Evolutionary conservation across 2,113 vertebrate genomes (phyloP), one percentile per base, ranked within the genome.

Genomic region (Neotoma lepida): DNA sequence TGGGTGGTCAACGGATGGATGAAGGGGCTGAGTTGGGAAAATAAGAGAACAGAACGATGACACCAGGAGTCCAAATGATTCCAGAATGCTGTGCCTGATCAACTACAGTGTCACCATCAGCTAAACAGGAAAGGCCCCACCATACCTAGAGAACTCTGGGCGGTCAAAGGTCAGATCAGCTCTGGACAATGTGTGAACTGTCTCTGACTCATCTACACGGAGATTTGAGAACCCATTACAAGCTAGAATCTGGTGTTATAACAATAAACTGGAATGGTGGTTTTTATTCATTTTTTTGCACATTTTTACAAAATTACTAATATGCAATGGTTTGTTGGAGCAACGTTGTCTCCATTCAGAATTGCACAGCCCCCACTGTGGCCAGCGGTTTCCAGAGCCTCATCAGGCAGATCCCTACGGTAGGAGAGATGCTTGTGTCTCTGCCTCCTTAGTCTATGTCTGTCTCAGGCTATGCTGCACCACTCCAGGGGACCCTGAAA

Each of bases 251-350:
- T 56, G 66, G 33, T 74, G 30, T 89, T n/a, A 41, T 46, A 6
- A 88, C 81, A 44, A 80, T 73, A 30, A 89, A 35, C 85, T n/a
- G 71, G 12, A 33, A 64, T 63, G 10, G 76, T 76, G 6, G 44
- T 28, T 86, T 86, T 88, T 68, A 49, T 35, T 78, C 66, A 68
- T 46, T 54, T 86, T 64, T 74, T 49, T 26, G 46, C 17, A 33
- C n/a, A 56, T 28, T 64, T 93, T 86, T 70, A 89, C 14, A 89
- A 41, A 93, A 80, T 56, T 51, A 26, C 73, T 49, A 39, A 63
- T 70, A 74, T 44, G 20, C 89, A 86, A 89, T 33, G 33, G 12
- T 35, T 80, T 51, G 18, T 35, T 49, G 26, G 30, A 81, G 80
- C n/a, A 51, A 85, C 1, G 4, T 1, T 39, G 61, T 85, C 84